phyloP scores from a whole-genome alignment of 1,140 invertebrate genomes.

The Rhyzopertha dominica region DNA sequence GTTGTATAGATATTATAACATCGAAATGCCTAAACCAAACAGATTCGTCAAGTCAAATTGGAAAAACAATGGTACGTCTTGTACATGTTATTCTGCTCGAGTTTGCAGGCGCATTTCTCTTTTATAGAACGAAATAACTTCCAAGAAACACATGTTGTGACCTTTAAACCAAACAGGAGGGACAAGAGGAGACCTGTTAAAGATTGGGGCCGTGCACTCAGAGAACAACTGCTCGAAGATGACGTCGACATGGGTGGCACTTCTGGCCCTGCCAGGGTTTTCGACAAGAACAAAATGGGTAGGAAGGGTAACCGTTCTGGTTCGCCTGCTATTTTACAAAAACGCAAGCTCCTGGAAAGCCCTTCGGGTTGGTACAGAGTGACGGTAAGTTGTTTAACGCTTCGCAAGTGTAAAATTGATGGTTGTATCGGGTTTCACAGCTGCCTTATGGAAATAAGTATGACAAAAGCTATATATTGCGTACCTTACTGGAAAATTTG shows the following conservation, averaged over 20 bases:
- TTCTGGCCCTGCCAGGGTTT: constrained; percentile 25
- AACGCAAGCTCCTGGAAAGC: constrained; percentile 47
- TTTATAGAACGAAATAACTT: no score
- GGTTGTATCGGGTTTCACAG: constrained; percentile 42
- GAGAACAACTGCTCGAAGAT: constrained; percentile 49
- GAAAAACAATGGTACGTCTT: no score
- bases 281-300: constrained; percentile 23
- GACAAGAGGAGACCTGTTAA: constrained; percentile 47
- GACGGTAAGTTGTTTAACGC: constrained; percentile 43
- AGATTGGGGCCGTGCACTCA: constrained; percentile 44
- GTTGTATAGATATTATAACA: no score
- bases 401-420: background rate
- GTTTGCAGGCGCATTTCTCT: no score
- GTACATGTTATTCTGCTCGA: no score
- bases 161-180: constrained; percentile 48
- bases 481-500: constrained; percentile 54
- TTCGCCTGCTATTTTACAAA: constrained; percentile 37
- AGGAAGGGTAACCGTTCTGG: constrained; percentile 46
- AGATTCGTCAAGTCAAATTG: no score
- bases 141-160: no score
- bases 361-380: constrained; percentile 57
- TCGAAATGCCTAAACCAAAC: no score
- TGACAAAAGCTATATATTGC: constrained; percentile 61
- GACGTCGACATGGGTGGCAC: constrained; percentile 53
- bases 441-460: constrained; percentile 70